phyloP scores from a whole-genome alignment of 2,797 vertebrate species.

The Macroramphosus scolopax region DNA sequence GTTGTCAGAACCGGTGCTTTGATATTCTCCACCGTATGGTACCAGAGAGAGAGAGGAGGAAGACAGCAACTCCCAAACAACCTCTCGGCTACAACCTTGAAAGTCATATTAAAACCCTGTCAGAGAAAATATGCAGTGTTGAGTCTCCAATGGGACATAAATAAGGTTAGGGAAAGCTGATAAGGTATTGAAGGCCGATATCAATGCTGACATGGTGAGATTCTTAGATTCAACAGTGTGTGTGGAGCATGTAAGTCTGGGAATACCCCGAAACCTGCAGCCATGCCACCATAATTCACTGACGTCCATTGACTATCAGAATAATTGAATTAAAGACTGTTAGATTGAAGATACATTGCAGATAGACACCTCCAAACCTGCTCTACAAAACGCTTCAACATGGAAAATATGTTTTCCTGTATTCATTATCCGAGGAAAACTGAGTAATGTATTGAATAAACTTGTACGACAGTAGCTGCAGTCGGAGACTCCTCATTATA shows the following conservation, averaged over 20 bases:
- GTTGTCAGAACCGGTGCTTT: conserved; percentile 39
- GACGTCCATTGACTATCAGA: too few relatives aligned
- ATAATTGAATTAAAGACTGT: not conserved
- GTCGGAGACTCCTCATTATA: conserved; percentile 5
- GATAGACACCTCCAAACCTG: too few relatives aligned
- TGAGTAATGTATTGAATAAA: conserved; percentile 7
- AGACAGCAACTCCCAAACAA: conserved; percentile 33
- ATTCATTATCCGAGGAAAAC: too few relatives aligned
- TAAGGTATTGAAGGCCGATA: conserved; percentile 3
- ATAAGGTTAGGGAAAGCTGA: conserved; percentile 17
- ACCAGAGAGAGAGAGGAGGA: conserved; percentile 6
- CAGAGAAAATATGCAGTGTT: conserved; percentile 21
- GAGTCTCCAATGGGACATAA: conserved; percentile 6
- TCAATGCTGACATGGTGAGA: conserved; percentile 1
- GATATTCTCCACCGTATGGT: conserved; percentile 31
- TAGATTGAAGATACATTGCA: not conserved
- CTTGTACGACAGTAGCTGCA: conserved; percentile 5
- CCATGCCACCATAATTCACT: too few relatives aligned
- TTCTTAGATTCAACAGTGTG: not conserved
- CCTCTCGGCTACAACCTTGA: conserved; percentile 30
- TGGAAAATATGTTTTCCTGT: too few relatives aligned
- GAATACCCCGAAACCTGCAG: too few relatives aligned
- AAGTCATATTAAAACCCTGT: conserved; percentile 23
- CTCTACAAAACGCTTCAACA: too few relatives aligned
- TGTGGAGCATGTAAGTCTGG: not conserved